These are phyloP conservation scores for Leptinotarsa texana DNA, from an alignment of 1,140 invertebrate genomes.

Conservation along the genomic window DNA sequence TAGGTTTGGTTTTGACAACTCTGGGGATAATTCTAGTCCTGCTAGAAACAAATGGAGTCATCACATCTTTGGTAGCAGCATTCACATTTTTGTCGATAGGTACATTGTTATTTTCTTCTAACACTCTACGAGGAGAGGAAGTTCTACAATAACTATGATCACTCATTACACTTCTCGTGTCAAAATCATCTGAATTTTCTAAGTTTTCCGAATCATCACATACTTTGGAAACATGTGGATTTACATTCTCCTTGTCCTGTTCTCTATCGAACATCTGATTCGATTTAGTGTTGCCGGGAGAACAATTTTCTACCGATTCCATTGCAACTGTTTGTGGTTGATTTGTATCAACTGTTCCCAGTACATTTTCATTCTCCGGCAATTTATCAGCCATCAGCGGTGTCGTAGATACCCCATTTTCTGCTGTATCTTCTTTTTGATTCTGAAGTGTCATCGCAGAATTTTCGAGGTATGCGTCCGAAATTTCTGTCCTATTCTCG, in stretches of 20 bases:
- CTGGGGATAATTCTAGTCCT: background rate
- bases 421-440: too few species aligned
- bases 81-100: background rate
- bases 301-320: too few species aligned
- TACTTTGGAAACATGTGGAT: background rate
- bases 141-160: constrained; percentile 24
- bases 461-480: too few species aligned
- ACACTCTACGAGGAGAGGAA: background rate
- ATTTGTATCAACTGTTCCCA: too few species aligned
- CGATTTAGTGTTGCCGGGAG: too few species aligned
- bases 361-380: too few species aligned
- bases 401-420: too few species aligned
- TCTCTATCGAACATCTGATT: background rate
- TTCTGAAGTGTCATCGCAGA: too few species aligned
- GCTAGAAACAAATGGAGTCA: background rate
- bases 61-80: too few species aligned
- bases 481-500: too few species aligned
- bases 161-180: constrained; percentile 22
- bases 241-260: constrained; percentile 6
- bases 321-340: too few species aligned
- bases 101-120: constrained; percentile 18
- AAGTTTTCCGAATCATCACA: constrained; percentile 2
- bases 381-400: too few species aligned
- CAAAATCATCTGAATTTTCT: constrained; percentile 6
- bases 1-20: background rate